A percentile compares a stretch with the other conserved stretches of the same genome.
These are phyloP conservation scores for Hippasteria phrygiana DNA, from an alignment of 53 echinoderm and acorn worm genomes.

Conservation along the genomic window DNA sequence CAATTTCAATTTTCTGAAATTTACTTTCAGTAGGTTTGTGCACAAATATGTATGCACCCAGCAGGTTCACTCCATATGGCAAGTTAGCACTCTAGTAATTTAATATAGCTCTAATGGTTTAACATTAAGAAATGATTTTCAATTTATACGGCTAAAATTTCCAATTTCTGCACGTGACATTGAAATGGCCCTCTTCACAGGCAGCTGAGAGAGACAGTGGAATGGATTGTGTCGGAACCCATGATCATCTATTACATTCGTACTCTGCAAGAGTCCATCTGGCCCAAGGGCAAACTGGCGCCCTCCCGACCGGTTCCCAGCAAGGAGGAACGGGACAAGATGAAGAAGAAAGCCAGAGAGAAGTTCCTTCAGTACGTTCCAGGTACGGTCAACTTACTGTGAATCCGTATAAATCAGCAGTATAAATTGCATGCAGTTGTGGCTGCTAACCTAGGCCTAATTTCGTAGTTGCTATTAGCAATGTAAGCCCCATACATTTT, in stretches of 20 bases:
- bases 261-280: slow-evolving; percentile 86
- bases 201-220: slow-evolving; percentile 80
- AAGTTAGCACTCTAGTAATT: too few species aligned
- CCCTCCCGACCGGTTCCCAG: slow-evolving; percentile 68
- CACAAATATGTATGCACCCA: too few species aligned
- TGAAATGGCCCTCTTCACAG: slow-evolving; percentile 29
- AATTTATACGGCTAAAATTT: too few species aligned
- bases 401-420: neutral
- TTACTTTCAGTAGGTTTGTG: neutral
- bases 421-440: too few species aligned
- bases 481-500: too few species aligned
- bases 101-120: too few species aligned
- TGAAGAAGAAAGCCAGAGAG: slow-evolving; percentile 84
- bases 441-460: too few species aligned
- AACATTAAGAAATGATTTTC: too few species aligned
- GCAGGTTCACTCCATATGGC: too few species aligned
- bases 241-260: slow-evolving; percentile 92
- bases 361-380: slow-evolving; percentile 90
- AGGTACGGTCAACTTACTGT: slow-evolving; percentile 40
- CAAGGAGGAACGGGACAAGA: slow-evolving; percentile 74
- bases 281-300: slow-evolving; percentile 89
- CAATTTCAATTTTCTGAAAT: neutral
- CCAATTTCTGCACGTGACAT: too few species aligned
- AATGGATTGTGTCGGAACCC: slow-evolving; percentile 90
- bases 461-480: too few species aligned